Percentiles rank a stretch among this genome's conserved stretches.
Conservation (phyloP, 2,888 invertebrate genomes). For the Chrysolina haemoptera region DNA sequence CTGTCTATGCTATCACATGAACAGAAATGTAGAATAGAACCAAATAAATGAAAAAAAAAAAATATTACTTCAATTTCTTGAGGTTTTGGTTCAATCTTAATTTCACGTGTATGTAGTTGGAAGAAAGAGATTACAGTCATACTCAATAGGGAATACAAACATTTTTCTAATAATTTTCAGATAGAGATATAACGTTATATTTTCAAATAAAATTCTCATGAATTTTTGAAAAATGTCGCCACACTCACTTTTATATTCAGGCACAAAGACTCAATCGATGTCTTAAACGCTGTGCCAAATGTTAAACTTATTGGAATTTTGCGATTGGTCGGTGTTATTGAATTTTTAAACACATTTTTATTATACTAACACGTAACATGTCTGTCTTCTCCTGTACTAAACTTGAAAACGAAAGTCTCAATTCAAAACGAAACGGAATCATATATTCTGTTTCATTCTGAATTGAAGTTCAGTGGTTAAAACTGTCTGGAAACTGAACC, state of each 20-base stretch:
- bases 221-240: neutral
- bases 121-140: neutral
- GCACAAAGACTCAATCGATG: conserved; percentile 39
- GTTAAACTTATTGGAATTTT: conserved; percentile 45
- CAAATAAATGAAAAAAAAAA: too few species aligned
- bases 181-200: too few species aligned
- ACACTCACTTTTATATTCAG: neutral
- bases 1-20: too few species aligned
- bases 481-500: neutral
- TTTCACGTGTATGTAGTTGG: neutral
- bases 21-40: too few species aligned
- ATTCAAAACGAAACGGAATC: neutral
- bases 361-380: conserved; percentile 44
- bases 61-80: too few species aligned
- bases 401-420: conserved; percentile 14
- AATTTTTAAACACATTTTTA: conserved; percentile 32
- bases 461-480: neutral
- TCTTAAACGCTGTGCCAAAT: conserved; percentile 41
- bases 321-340: conserved; percentile 55
- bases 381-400: conserved; percentile 50
- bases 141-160: too few species aligned
- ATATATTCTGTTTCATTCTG: neutral
- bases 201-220: neutral
- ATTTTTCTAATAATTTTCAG: too few species aligned
- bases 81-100: neutral